phyloP scores from a whole-genome alignment of 2,797 vertebrate species.

The Chelidonichthys spinosus region DNA sequence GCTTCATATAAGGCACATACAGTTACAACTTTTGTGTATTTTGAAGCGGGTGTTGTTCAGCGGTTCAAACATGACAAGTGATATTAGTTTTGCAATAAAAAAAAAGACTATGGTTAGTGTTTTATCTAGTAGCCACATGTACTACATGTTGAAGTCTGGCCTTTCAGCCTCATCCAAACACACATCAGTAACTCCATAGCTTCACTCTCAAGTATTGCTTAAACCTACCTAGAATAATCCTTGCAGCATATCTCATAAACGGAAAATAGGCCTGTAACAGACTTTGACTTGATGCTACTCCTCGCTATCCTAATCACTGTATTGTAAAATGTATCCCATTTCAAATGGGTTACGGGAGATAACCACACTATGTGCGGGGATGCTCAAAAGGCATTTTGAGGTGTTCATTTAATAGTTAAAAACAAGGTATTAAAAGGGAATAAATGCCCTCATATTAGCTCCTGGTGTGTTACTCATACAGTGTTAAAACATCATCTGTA shows the following conservation, averaged over 20 bases:
- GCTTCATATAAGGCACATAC: constrained; percentile 76
- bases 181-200: constrained; percentile 48
- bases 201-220: constrained; percentile 57
- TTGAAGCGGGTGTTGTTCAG: constrained; percentile 45
- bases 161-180: constrained; percentile 44
- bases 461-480: constrained; percentile 66
- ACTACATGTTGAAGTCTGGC: constrained; percentile 32
- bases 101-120: constrained; percentile 50
- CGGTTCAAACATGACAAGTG: constrained; percentile 47
- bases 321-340: constrained; percentile 53
- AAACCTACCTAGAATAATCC: constrained; percentile 45
- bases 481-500: constrained; percentile 72
- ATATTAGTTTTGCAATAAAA: constrained; percentile 53
- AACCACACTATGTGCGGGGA: constrained; percentile 46
- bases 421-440: constrained; percentile 46
- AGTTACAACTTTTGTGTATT: constrained; percentile 40
- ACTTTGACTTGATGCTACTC: constrained; percentile 23
- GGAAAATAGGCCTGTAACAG: constrained; percentile 45
- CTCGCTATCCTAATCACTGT: constrained; percentile 37
- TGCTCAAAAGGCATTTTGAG: constrained; percentile 53
- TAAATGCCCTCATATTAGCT: constrained; percentile 51
- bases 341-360: constrained; percentile 27
- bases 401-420: constrained; percentile 55
- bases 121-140: constrained; percentile 49
- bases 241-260: constrained; percentile 53